Base-by-base conservation (phyloP, 2,113 vertebrate genomes). In the Periophthalmus modestus region DNA sequence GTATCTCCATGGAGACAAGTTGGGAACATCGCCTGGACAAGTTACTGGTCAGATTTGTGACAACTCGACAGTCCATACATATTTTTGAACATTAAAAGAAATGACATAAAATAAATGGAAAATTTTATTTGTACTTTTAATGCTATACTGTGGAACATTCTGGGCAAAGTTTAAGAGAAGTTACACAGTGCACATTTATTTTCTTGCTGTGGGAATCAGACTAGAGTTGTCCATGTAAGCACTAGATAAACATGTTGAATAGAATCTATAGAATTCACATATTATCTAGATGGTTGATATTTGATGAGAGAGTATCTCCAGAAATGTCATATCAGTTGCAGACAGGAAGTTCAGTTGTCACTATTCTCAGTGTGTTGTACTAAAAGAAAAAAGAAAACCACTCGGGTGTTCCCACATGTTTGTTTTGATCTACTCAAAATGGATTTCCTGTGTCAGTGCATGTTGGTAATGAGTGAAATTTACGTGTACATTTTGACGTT, bases 361-460 rank as follows among this genome's bases (percentile, higher is more conserved):
- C 7, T 13, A 23, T 59, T 59, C 59, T 63, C 14, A 54, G 7
- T 47, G 65, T 68, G 34, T 73, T 77, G 33, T 55, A 68, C 72
- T 39, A 72, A 83, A 58, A 65, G 55, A 28, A 83, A 74, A 72
- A 83, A 58, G 61, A 50, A 28, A 83, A 74, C 54, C 65, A 12
- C 21, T 18, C 16, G 34, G 21, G 9, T n/a, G 57, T 73, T 74
- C 69, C 58, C 72, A 69, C 68, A 75, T 52, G 48, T 69, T 58
- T 72, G 9, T n/a, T 67, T 67, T 67, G 23, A 13, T 48, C 19
- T 7, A 24, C 5, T 16, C 43, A 21, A 34, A 43, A 5, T 11
- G 3, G 71, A 61, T 81, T 84, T 86, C 76, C 80, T 85, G 68
- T 83, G 70, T 7, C 66, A 5, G 36, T 57, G 21, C 68, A 39